phyloP scores from a whole-genome alignment of 2,113 vertebrate genomes.

The Stigmatopora argus region DNA sequence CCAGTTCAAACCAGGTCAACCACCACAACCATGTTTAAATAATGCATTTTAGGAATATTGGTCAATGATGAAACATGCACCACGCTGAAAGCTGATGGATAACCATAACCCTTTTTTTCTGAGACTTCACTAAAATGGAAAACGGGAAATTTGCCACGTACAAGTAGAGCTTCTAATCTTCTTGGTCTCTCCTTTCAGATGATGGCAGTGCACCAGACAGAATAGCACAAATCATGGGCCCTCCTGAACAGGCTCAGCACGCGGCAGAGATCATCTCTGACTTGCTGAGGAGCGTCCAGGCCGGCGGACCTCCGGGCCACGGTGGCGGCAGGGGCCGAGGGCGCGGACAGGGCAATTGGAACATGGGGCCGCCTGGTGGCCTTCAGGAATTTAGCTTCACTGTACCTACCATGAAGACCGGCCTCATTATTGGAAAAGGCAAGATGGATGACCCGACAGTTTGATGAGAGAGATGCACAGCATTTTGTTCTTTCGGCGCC shows the following conservation, averaged over 20 bases:
- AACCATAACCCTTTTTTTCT: slow-evolving; percentile 41
- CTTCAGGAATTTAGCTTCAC: slow-evolving; percentile 97
- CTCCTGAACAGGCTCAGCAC: slow-evolving; percentile 92
- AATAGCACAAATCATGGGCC: slow-evolving; percentile 97
- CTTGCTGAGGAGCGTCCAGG: slow-evolving; percentile 93
- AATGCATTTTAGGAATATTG: background rate
- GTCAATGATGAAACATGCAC: slow-evolving; percentile 65
- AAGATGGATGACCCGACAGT: background rate
- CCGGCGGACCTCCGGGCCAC: slow-evolving; percentile 90
- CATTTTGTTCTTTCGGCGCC: no score
- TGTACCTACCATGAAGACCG: slow-evolving; percentile 95
- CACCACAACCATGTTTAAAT: background rate
- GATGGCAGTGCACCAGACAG: slow-evolving; percentile 95
- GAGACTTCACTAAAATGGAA: slow-evolving; percentile 36
- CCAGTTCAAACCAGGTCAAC: slow-evolving; percentile 94
- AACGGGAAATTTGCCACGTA: background rate
- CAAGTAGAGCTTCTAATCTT: rapidly evolving
- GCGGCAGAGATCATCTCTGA: slow-evolving; percentile 96
- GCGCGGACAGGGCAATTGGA: slow-evolving; percentile 95
- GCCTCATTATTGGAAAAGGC: slow-evolving; percentile 98
- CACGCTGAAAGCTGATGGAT: slow-evolving; percentile 65
- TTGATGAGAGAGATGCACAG: no score
- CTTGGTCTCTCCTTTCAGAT: slow-evolving; percentile 63
- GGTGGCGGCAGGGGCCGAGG: slow-evolving; percentile 92
- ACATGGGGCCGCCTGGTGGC: slow-evolving; percentile 96